Evolutionary conservation across 2,113 vertebrate species (phyloP).

Genomic region (Vimba vimba): DNA sequence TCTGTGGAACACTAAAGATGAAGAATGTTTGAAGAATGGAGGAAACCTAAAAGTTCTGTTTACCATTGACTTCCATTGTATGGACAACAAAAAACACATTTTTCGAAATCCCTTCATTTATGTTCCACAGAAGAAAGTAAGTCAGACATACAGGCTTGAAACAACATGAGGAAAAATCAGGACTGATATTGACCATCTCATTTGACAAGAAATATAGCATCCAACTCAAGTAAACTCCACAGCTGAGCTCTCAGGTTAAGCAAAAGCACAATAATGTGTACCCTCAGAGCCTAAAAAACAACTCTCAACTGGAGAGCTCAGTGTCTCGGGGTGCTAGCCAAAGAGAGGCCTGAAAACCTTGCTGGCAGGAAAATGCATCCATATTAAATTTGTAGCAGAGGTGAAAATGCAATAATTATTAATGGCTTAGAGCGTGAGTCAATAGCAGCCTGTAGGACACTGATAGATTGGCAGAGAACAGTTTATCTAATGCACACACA

Average conservation of each 20-base stretch:
- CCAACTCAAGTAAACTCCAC: not conserved
- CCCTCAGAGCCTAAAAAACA: not conserved
- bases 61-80: not conserved
- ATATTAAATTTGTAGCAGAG: slow-evolving; percentile 34
- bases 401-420: slow-evolving; percentile 50
- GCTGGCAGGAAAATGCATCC: slow-evolving; percentile 1
- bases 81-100: not conserved
- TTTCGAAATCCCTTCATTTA: not conserved
- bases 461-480: slow-evolving; percentile 44
- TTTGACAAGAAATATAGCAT: not conserved
- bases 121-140: not conserved
- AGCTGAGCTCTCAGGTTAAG: not conserved
- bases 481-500: not conserved
- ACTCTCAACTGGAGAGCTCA: not conserved
- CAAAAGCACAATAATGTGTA: not conserved
- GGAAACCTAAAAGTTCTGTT: not conserved
- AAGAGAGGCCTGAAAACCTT: slow-evolving; percentile 11
- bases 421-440: slow-evolving; percentile 42
- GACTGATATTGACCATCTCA: not conserved
- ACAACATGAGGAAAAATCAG: not conserved
- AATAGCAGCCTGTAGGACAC: slow-evolving; percentile 34
- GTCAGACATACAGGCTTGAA: not conserved
- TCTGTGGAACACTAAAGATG: not conserved
- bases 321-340: not conserved
- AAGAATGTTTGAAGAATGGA: not conserved